Evolutionary conservation across 23 tunicate genomes (phyloP).

Genomic region (Trididemnum miniatum): DNA sequence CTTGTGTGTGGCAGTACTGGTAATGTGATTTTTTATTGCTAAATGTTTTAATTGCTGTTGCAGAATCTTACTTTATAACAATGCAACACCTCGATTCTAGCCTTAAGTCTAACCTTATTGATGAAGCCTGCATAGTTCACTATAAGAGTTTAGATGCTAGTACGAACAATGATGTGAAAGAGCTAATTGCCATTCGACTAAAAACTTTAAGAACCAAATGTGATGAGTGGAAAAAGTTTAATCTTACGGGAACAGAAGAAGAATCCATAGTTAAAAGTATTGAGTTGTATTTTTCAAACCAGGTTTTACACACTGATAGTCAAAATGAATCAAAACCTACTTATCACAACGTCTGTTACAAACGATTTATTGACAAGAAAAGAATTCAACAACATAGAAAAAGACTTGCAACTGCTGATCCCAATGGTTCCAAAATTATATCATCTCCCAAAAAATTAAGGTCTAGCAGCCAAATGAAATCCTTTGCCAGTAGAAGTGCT

Average conservation of each 20-base stretch:
- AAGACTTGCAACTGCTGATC: not conserved
- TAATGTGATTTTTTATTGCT: too few relatives aligned
- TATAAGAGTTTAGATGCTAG: not conserved
- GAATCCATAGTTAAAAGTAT: not conserved
- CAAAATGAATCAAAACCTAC: not conserved
- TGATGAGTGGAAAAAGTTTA: not conserved
- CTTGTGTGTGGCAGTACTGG: too few relatives aligned
- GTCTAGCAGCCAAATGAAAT: not conserved
- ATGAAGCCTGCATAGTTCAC: not conserved
- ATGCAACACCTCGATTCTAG: too few relatives aligned
- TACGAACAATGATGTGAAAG: not conserved
- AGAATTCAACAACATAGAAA: not conserved
- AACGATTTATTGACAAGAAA: not conserved
- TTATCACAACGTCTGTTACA: not conserved
- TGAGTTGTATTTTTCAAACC: not conserved
- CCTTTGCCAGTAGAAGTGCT: not conserved
- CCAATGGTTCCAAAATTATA: not conserved
- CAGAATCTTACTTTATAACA: too few relatives aligned
- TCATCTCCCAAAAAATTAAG: not conserved
- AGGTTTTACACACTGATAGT: not conserved
- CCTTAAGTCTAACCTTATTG: too few relatives aligned
- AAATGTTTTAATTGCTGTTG: too few relatives aligned
- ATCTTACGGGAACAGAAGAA: not conserved
- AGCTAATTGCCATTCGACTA: not conserved
- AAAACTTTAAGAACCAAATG: not conserved